A percentile compares a stretch with the other conserved stretches of the same genome.
These are phyloP conservation scores for Prunella fulvescens DNA, from an alignment of 2,113 vertebrate species.

Conservation along the genomic window DNA sequence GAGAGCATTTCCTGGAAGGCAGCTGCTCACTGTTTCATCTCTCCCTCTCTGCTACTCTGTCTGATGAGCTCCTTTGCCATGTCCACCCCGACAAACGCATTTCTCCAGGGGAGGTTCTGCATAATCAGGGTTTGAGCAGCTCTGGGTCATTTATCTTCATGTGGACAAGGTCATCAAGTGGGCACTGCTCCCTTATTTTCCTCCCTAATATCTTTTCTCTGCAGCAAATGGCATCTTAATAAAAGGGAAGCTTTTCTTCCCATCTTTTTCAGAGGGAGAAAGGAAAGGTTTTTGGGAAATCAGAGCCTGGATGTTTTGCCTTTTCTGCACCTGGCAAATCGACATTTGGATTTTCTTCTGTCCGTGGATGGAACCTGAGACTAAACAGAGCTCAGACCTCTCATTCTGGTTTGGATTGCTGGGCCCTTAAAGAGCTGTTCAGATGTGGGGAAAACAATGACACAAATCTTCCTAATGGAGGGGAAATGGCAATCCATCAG, in stretches of 20 bases:
- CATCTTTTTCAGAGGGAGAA: not conserved
- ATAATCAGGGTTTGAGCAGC: not conserved
- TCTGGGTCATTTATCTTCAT: conserved; percentile 17
- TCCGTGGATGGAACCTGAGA: not conserved
- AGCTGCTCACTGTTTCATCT: conserved; percentile 37
- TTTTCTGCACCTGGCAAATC: not conserved
- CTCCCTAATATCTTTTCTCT: not conserved
- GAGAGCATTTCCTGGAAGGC: conserved; percentile 43
- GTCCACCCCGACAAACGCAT: not conserved
- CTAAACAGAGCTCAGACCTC: not conserved
- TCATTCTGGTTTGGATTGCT: not conserved
- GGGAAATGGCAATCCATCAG: not conserved
- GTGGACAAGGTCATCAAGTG: not conserved
- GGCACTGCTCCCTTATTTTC: not conserved
- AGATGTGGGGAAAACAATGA: not conserved
- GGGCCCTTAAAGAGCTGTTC: not conserved
- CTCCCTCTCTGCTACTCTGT: not conserved
- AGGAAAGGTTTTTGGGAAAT: not conserved
- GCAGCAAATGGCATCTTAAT: not conserved
- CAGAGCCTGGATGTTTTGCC: not conserved
- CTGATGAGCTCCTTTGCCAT: not conserved
- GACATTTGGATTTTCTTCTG: not conserved
- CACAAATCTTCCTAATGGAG: not conserved
- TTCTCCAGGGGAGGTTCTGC: not conserved
- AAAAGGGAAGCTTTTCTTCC: not conserved